Conservation (phyloP, 2,888 invertebrate species). For the Ferdinandea cuprea region DNA sequence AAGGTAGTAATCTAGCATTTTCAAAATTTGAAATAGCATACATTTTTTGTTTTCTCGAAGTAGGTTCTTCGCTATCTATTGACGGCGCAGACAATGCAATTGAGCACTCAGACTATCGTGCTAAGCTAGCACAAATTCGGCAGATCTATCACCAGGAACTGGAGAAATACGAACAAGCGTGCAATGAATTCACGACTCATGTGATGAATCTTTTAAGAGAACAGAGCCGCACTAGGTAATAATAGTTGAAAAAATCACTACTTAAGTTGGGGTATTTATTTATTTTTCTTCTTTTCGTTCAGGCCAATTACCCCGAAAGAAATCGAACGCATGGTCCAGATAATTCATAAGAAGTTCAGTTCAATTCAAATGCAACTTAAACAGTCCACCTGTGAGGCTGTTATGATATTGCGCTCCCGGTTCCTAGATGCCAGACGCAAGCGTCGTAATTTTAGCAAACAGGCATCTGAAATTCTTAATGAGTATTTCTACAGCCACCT, state of each 20-base stretch:
- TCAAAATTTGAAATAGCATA: conserved; percentile 17
- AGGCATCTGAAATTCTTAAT: conserved; percentile 99
- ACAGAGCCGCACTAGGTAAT: conserved; percentile 94
- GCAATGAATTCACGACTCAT: conserved; percentile 99
- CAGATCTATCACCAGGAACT: conserved; percentile 99
- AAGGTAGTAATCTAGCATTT: conserved; percentile 83
- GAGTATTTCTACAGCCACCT: conserved; percentile 99
- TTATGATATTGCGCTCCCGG: conserved; percentile 95
- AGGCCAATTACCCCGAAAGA: conserved; percentile 99
- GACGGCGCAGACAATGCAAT: conserved; percentile 94
- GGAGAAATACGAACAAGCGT: conserved; percentile 99
- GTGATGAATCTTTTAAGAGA: conserved; percentile 98
- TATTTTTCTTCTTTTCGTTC: conserved; percentile 30
- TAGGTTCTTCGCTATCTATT: conserved; percentile 81
- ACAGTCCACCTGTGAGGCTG: conserved; percentile 99
- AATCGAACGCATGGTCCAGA: conserved; percentile 99
- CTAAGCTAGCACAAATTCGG: conserved; percentile 98
- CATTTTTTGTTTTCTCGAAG: conserved; percentile 56
- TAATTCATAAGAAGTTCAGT: conserved; percentile 99
- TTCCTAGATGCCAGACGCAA: conserved; percentile 93
- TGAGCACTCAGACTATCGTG: conserved; percentile 99
- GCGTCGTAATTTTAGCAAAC: conserved; percentile 99
- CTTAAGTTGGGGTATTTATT: not conserved
- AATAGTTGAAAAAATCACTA: conserved; percentile 2
- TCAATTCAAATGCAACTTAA: conserved; percentile 99